These are phyloP conservation scores for Tenrec ecaudatus DNA, from an alignment of 2,113 vertebrate species.

Conservation along the genomic window DNA sequence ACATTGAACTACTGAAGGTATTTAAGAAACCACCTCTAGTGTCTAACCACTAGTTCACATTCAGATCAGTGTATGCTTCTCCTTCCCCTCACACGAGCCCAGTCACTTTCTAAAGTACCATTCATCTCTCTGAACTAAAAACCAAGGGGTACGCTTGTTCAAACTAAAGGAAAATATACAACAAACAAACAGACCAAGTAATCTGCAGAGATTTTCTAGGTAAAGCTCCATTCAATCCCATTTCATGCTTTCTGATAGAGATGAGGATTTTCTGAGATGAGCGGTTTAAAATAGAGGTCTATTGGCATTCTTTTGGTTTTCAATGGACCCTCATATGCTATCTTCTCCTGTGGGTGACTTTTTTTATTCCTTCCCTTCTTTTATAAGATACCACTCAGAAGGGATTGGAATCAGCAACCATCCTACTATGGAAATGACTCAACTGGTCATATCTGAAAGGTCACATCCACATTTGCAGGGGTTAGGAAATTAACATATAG, in stretches of 20 bases:
- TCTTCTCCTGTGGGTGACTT: background rate
- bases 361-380: background rate
- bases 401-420: background rate
- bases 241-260: background rate
- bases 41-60: too few relatives aligned
- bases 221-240: background rate
- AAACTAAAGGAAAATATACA: conserved; percentile 2
- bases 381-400: background rate
- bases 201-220: background rate
- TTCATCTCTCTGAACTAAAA: background rate
- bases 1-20: too few relatives aligned
- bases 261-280: background rate
- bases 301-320: background rate
- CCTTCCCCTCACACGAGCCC: background rate
- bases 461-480: background rate
- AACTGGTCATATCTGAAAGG: background rate
- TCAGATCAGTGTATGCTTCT: background rate
- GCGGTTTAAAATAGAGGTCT: background rate
- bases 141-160: background rate
- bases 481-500: too few relatives aligned
- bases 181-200: background rate
- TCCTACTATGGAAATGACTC: background rate
- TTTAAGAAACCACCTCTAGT: too few relatives aligned
- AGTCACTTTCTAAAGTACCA: background rate
- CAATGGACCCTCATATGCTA: background rate